Conservation (phyloP, 1,140 invertebrate genomes). For the Heliothis virescens region DNA sequence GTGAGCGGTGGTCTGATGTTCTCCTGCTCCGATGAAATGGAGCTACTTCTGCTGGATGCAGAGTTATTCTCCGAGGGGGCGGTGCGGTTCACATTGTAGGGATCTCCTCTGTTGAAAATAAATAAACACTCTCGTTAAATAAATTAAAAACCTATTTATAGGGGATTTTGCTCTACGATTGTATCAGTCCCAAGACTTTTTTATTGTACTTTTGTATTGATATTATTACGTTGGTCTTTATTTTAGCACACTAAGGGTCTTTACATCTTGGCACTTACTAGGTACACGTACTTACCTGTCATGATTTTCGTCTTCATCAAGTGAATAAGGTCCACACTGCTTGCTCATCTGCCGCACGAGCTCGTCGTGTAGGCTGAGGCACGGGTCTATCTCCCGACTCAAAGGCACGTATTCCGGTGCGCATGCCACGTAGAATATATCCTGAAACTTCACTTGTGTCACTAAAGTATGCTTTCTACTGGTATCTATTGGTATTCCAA, state of each 20-base stretch:
- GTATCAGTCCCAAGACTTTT: no score
- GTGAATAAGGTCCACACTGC: constrained; percentile 67
- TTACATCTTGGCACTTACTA: no score
- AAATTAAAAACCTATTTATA: not conserved
- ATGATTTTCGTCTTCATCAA: constrained; percentile 74
- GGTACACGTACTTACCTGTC: constrained; percentile 55
- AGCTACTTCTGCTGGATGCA: constrained; percentile 78
- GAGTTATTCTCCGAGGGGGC: constrained; percentile 69
- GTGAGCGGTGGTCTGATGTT: constrained; percentile 77
- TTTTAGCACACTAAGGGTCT: no score
- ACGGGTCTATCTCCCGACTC: constrained; percentile 73
- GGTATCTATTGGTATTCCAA: not conserved
- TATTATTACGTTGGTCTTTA: no score
- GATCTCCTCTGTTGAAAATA: constrained; percentile 58
- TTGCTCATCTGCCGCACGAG: constrained; percentile 73
- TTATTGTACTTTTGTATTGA: no score
- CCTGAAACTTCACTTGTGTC: constrained; percentile 58
- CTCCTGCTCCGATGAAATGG: constrained; percentile 80
- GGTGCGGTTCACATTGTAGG: constrained; percentile 62
- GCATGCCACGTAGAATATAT: constrained; percentile 84
- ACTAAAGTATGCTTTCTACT: not conserved
- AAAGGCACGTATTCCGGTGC: constrained; percentile 82
- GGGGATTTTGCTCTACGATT: no score
- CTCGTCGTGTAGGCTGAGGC: constrained; percentile 76
- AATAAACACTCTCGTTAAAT: no score